A percentile compares a stretch with the other conserved stretches of the same genome.
phyloP scores from a whole-genome alignment of 2,888 invertebrate genomes.

The Amphipoea oculea region DNA sequence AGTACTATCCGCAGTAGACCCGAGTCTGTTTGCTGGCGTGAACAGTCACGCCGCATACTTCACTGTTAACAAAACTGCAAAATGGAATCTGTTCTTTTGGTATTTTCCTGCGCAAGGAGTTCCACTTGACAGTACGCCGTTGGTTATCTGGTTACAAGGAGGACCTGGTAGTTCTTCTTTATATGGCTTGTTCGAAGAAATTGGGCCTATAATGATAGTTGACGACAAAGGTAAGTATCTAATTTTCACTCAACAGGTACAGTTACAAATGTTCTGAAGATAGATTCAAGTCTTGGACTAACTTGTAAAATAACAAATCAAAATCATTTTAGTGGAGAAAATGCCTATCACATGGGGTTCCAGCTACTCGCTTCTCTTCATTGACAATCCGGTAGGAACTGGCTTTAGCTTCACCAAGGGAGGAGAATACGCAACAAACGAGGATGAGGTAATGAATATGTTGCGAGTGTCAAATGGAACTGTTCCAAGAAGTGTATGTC shows the following conservation, averaged over 20 bases:
- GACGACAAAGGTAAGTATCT: constrained; percentile 27
- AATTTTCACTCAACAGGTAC: too few species aligned
- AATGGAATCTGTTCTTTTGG: constrained; percentile 94
- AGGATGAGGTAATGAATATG: constrained; percentile 57
- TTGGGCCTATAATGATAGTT: constrained; percentile 72
- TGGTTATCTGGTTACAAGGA: constrained; percentile 85
- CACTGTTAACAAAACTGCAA: constrained; percentile 92
- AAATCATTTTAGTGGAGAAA: constrained; percentile 39
- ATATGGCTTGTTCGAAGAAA: constrained; percentile 84
- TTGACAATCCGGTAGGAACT: constrained; percentile 90
- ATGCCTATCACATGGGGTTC: constrained; percentile 39
- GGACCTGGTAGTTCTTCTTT: constrained; percentile 84
- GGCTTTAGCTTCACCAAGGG: constrained; percentile 60
- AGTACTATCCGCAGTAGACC: constrained; percentile 49
- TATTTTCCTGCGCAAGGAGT: constrained; percentile 91
- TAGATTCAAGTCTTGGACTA: neutral
- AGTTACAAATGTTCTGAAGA: neutral
- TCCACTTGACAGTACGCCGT: constrained; percentile 75
- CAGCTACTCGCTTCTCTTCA: constrained; percentile 86
- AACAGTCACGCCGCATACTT: constrained; percentile 63
- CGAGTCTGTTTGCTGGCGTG: constrained; percentile 49
- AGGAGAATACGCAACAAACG: constrained; percentile 35
- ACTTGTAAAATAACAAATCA: neutral
- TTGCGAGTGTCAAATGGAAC: neutral
- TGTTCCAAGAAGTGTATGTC: constrained; percentile 86